Evolutionary conservation across 2,797 vertebrate species (phyloP), one percentile per base, ranked within the genome.

Genomic region (Atherinosoma microstoma): DNA sequence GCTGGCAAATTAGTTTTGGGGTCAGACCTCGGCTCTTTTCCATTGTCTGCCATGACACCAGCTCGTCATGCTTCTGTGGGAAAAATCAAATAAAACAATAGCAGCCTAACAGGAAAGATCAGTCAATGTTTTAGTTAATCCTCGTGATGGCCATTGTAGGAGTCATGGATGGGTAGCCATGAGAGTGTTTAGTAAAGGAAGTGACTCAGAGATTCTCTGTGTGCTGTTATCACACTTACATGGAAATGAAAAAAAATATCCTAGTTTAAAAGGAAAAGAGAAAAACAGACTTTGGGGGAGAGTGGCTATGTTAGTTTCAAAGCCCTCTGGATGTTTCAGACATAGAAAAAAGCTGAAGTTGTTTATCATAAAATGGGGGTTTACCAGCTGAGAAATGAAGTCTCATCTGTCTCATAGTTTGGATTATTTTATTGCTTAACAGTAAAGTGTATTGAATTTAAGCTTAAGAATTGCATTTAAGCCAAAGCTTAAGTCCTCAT

Each of bases 51-150:
- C 61, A 5, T 85, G 89, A 92, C 92, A 88, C 71, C 68, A 66
- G 86, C 82, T 84, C 61, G 88, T 92, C 92, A 92, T 74, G 91
- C 88, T 80, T 91, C 90, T 80, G 70, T 71, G 88, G 84, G 84
- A 90, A 82, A 92, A 94, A 93, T 93, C 92, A 94, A 94, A 93
- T 91, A 88, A 90, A 94, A 94, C 91, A 94, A 94, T 88, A 91
- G 79, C 75, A 73, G 80, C 66, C 27, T 84, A 78, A 91, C 84
- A 82, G 87, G 84, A 89, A 84, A 89, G 91, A 89, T 92, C 88
- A 93, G 86, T 75, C 9, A 36, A 73, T 76, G 87, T 92, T 93
- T 86, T 77, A 73, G 88, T 87, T 93, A 94, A 87, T 86, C 90
- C 89, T 84, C 36, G 71, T 94, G 91, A 94, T 67, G 90, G 84